Conservation (phyloP, 2,888 invertebrate genomes). For the Cephus sareptanus region DNA sequence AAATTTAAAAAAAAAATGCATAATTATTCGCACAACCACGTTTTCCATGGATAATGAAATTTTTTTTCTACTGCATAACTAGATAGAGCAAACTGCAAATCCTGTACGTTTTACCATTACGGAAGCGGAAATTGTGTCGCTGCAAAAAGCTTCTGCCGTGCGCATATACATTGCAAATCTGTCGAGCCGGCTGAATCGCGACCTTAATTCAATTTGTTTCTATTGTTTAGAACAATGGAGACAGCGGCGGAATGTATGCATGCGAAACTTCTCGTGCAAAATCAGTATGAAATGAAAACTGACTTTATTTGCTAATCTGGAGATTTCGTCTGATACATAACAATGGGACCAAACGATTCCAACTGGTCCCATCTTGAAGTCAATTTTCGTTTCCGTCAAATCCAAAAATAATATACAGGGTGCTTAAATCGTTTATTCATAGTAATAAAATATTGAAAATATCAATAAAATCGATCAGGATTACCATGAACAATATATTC, state of each 20-base stretch:
- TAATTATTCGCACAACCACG: not conserved
- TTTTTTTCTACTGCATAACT: not conserved
- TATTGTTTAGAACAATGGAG: not conserved
- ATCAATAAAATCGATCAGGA: too few species aligned
- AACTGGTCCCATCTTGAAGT: too few species aligned
- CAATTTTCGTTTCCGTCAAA: too few species aligned
- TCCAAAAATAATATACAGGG: too few species aligned
- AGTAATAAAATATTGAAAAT: too few species aligned
- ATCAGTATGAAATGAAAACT: not conserved
- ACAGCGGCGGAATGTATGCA: not conserved
- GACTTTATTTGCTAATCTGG: not conserved
- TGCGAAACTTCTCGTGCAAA: not conserved
- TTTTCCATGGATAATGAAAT: not conserved
- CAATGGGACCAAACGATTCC: too few species aligned
- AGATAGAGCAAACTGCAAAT: not conserved
- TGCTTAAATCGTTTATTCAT: too few species aligned
- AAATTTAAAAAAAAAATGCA: not conserved
- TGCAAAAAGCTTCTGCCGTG: not conserved
- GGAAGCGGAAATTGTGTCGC: not conserved
- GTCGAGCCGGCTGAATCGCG: not conserved
- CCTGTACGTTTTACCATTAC: not conserved
- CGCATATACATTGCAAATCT: not conserved
- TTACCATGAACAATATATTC: too few species aligned
- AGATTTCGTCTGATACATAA: not conserved
- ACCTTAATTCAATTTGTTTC: not conserved